Evolutionary conservation across 2,113 vertebrate species (phyloP).

Genomic region (Prionailurus viverrinus): DNA sequence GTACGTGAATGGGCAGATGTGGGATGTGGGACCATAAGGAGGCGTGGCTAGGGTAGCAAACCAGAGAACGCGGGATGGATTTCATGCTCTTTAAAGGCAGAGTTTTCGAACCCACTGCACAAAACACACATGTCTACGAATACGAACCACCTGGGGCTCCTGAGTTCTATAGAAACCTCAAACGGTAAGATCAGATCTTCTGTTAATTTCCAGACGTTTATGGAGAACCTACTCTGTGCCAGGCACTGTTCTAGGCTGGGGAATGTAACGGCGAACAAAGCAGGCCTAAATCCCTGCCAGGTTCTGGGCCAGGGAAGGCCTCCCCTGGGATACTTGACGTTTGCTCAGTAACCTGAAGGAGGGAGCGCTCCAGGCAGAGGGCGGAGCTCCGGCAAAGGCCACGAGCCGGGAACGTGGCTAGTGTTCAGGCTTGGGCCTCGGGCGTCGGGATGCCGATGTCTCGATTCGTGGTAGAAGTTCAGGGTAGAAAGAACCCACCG

Average conservation of each 20-base stretch:
- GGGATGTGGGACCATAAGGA: neutral
- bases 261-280: neutral
- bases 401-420: fast-evolving
- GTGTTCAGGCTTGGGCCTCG: neutral
- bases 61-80: fast-evolving
- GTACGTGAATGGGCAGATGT: fast-evolving
- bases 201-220: neutral
- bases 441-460: neutral
- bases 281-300: neutral
- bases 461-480: neutral
- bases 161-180: neutral
- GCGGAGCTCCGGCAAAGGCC: neutral
- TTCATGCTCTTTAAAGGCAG: neutral
- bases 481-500: neutral
- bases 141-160: neutral
- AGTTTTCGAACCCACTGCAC: too few species aligned
- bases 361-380: neutral
- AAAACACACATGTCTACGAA: neutral
- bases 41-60: neutral
- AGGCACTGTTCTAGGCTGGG: neutral
- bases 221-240: neutral
- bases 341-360: neutral
- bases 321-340: neutral
- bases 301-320: neutral
- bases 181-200: neutral